Evolutionary conservation across 2,888 invertebrate genomes (phyloP), one percentile per base, ranked within the genome.

Genomic region (Loripinus fragilis): DNA sequence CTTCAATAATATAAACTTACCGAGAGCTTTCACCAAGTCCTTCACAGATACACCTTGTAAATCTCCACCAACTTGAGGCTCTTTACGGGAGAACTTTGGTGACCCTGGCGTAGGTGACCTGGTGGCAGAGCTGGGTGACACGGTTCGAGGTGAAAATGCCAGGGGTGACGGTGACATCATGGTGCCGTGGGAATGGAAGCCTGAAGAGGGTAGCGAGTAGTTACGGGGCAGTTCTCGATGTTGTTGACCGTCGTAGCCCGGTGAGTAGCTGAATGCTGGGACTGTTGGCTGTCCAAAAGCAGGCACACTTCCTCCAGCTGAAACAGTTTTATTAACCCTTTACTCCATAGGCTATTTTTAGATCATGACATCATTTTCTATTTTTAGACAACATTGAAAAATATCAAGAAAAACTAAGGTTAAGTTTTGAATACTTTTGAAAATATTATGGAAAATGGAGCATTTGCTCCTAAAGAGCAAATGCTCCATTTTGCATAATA

Each of bases 21-120:
- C 96, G 91, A 96, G 95, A 0, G 95, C 96, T 89, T 96, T 96
- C 3, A 96, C 96, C 71, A 96, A 93, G 85, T 96, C 96, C 82
- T 96, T 95, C 20, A 96, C 96, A 0, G 96, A 96, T 0, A 96
- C 95, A 0, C 95, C 95, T 25, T 95, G 95, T 75, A 95, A 94
- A 89, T 95, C 95, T 0, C 94, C 93, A 1, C 92, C 90, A 1
- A 91, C 81, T 12, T 77, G 81, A 23, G 79, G 76, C 68, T 88
- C 88, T 65, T 85, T 85, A 52, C 86, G 72, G 17, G 87, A 87
- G 52, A 87, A 88, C 71, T 88, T 88, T 17, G 87, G 88, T 30
- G 88, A 87, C 1, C 88, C 88, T 0, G 88, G 87, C 0, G 85
- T 81, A 2, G 88, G 88, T n/a, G 86, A 86, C 28, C 87, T 68